Evolutionary conservation across 35 echinoderm and acorn worm species (phyloP).

Genomic region (Anneissia japonica): DNA sequence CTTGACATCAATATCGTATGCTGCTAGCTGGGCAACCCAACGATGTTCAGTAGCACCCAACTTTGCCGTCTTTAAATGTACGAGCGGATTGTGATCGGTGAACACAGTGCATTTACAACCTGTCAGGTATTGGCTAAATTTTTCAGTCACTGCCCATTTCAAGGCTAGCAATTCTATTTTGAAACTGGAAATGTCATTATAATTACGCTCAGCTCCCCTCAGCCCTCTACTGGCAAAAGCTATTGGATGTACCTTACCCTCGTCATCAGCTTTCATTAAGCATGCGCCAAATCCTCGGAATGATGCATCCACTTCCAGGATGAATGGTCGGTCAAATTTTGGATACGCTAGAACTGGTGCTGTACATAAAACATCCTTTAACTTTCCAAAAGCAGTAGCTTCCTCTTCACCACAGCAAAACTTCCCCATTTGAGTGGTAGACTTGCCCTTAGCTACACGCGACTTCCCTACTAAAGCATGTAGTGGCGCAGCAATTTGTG

Average conservation of each 20-base stretch:
- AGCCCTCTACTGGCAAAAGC: slow-evolving; percentile 51
- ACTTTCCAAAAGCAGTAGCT: slow-evolving; percentile 19
- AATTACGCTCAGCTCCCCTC: slow-evolving; percentile 16
- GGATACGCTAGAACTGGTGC: slow-evolving; percentile 51
- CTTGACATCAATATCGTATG: slow-evolving; percentile 35
- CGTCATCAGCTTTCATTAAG: slow-evolving; percentile 22
- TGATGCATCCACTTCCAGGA: slow-evolving; percentile 40
- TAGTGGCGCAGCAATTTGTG: too few species aligned
- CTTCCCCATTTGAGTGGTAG: slow-evolving; percentile 13
- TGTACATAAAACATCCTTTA: slow-evolving; percentile 7
- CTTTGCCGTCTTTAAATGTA: slow-evolving; percentile 32
- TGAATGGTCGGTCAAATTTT: slow-evolving; percentile 36
- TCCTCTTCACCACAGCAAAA: slow-evolving; percentile 17
- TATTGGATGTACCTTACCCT: slow-evolving; percentile 24
- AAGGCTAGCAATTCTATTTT: slow-evolving; percentile 55
- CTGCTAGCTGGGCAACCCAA: slow-evolving; percentile 39
- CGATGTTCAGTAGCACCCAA: slow-evolving; percentile 21
- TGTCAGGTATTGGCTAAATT: slow-evolving; percentile 39
- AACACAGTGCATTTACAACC: slow-evolving; percentile 8
- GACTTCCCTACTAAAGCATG: not conserved
- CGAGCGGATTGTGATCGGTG: slow-evolving; percentile 47
- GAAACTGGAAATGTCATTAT: slow-evolving; percentile 6
- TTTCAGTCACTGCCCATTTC: slow-evolving; percentile 56
- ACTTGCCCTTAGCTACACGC: not conserved
- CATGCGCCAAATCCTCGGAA: slow-evolving; percentile 27